Percentiles rank a stretch among this genome's conserved stretches.
Conservation (phyloP, 1,140 invertebrate genomes). For the Eumeta japonica region DNA sequence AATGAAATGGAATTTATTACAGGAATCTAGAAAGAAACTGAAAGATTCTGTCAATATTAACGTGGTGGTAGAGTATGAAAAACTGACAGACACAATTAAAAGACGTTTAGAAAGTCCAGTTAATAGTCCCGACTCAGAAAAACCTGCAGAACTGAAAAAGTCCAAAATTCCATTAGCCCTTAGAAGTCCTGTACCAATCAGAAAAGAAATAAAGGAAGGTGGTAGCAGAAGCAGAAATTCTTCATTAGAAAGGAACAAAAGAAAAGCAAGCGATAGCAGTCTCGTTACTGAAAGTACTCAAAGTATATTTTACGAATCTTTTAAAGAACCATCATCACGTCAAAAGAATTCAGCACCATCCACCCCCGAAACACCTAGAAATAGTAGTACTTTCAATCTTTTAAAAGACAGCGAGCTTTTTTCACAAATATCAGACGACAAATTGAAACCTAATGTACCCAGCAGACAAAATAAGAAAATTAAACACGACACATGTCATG, state of each 20-base stretch:
- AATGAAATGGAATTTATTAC: background rate
- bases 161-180: slow-evolving; percentile 48
- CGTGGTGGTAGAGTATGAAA: slow-evolving; percentile 36
- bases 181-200: slow-evolving; percentile 42
- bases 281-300: slow-evolving; percentile 5
- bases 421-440: slow-evolving; percentile 66
- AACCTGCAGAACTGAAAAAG: slow-evolving; percentile 34
- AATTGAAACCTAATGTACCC: slow-evolving; percentile 17
- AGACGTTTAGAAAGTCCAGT: slow-evolving; percentile 43
- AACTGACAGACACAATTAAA: slow-evolving; percentile 52
- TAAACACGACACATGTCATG: slow-evolving; percentile 40
- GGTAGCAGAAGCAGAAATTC: slow-evolving; percentile 29
- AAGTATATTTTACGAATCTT: slow-evolving; percentile 20
- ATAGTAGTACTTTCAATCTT: slow-evolving; percentile 59
- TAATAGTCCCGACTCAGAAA: slow-evolving; percentile 34
- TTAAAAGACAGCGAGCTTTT: slow-evolving; percentile 69
- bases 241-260: slow-evolving; percentile 26
- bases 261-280: slow-evolving; percentile 17
- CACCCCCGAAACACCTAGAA: slow-evolving; percentile 25
- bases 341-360: slow-evolving; percentile 17
- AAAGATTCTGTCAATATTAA: background rate
- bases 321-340: slow-evolving; percentile 16
- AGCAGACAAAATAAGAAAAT: slow-evolving; percentile 10
- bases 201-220: slow-evolving; percentile 36
- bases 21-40: background rate